Evolutionary conservation across 2,797 vertebrate genomes (phyloP), one percentile per base, ranked within the genome.

Genomic region (Myripristis jacobus): DNA sequence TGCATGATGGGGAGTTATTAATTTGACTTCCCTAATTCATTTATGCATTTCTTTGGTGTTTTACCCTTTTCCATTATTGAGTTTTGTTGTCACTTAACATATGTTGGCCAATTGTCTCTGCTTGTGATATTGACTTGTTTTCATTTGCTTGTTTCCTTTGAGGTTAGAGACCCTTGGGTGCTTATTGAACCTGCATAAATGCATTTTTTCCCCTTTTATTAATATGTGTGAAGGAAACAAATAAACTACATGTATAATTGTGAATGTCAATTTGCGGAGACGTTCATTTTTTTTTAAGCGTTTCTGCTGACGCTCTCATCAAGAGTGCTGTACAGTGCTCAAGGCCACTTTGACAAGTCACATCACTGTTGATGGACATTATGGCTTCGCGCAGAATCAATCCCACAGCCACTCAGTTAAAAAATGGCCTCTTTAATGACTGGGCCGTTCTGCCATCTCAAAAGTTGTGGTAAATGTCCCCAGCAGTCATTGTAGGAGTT

Each of bases 41-140:
- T 79, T 57, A 63, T 56, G 69, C 55, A 66, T 77, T 75, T 46
- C 53, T 22, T 74, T 68, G 53, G 59, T 70, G 21, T 66, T 79
- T 72, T 0, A 61, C 72, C 63, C 46, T 82, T 86, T 75, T n/a
- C 41, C 46, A 52, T 50, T 72, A 80, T 58, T 70, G 72, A 70
- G 73, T 67, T 75, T 77, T 64, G 63, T 34, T 62, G 24, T 61
- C 44, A 3, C 24, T 80, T 43, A 57, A 68, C 60, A 52, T 36
- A 36, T 2, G 38, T n/a, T 38, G 61, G 48, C 19, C 24, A 29
- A n/a, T 66, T 54, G 58, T 70, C 36, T 70, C 66, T 55, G 47
- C 71, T 53, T 64, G 7, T 50, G 41, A 65, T 80, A 79, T 77
- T 70, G 75, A 77, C 54, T 27, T 58, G 18, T 71, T 73, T 74